phyloP scores from a whole-genome alignment of 2,113 vertebrate species.

The Mastomys coucha region DNA sequence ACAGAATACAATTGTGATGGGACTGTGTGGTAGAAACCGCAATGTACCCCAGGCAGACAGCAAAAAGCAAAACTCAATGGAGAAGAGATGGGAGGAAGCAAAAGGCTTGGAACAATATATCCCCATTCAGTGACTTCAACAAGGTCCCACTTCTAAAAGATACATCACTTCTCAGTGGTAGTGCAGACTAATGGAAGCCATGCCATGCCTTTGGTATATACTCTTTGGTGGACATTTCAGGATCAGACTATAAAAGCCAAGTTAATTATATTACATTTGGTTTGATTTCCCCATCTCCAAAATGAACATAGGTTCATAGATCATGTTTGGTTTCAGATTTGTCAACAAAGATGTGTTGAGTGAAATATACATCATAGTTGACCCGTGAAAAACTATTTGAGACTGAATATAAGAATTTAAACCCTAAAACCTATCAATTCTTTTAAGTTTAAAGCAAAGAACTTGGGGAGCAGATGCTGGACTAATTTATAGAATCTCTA shows the following conservation, averaged over 20 bases:
- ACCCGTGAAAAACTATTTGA: not conserved
- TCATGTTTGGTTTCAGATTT: conserved; percentile 1
- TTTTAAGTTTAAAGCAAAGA: conserved; percentile 23
- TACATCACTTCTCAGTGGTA: not conserved
- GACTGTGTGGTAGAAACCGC: not conserved
- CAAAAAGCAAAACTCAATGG: not conserved
- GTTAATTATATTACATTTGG: not conserved
- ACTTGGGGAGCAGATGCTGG: conserved; percentile 35
- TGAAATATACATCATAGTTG: not conserved
- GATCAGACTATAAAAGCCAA: not conserved
- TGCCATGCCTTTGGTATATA: not conserved
- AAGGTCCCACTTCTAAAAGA: not conserved
- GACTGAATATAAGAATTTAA: conserved; percentile 34
- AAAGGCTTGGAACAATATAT: not conserved
- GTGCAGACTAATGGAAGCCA: not conserved
- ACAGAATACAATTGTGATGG: too few relatives aligned
- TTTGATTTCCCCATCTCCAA: conserved; percentile 15
- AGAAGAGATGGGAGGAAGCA: not conserved
- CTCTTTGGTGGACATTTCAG: not conserved
- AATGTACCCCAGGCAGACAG: too few relatives aligned
- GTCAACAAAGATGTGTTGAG: not conserved
- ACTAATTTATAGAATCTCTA: conserved; percentile 8
- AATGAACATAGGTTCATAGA: not conserved
- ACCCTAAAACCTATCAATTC: not conserved
- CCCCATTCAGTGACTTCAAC: not conserved